phyloP scores from a whole-genome alignment of 2,797 vertebrate genomes.

The Pseudochirops corinnae region DNA sequence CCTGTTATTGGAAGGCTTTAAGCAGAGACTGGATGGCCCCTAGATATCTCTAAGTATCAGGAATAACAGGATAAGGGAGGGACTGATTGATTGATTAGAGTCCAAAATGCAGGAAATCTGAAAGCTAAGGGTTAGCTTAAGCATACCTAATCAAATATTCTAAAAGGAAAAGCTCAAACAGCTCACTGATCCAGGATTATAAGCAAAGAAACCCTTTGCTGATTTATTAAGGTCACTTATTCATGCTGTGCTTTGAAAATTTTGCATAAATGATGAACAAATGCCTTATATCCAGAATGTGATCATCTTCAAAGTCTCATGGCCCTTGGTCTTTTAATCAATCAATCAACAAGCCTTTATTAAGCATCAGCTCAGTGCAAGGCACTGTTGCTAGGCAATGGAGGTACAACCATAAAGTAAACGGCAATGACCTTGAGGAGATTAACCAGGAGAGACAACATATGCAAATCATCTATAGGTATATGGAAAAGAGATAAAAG shows the following conservation, averaged over 20 bases:
- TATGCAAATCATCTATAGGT: not conserved
- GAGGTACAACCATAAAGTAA: not conserved
- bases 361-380: not conserved
- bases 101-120: constrained; percentile 60
- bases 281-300: constrained; percentile 55
- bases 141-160: constrained; percentile 54
- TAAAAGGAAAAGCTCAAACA: constrained; percentile 69
- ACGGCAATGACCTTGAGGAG: not conserved
- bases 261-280: constrained; percentile 69
- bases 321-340: not conserved
- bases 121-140: constrained; percentile 61
- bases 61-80: constrained; percentile 47
- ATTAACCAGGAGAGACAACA: not conserved
- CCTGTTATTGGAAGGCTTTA: not conserved
- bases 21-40: not conserved
- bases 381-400: not conserved
- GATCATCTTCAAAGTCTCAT: constrained; percentile 68
- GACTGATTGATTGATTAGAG: constrained; percentile 58
- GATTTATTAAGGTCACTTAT: constrained; percentile 75
- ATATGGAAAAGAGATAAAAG: not conserved
- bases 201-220: constrained; percentile 47
- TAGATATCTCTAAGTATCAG: not conserved
- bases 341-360: not conserved
- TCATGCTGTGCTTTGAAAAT: constrained; percentile 56
- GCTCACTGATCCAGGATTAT: constrained; percentile 62